Conservation (phyloP, 2,113 vertebrate species). For the Plestiodon gilberti region DNA sequence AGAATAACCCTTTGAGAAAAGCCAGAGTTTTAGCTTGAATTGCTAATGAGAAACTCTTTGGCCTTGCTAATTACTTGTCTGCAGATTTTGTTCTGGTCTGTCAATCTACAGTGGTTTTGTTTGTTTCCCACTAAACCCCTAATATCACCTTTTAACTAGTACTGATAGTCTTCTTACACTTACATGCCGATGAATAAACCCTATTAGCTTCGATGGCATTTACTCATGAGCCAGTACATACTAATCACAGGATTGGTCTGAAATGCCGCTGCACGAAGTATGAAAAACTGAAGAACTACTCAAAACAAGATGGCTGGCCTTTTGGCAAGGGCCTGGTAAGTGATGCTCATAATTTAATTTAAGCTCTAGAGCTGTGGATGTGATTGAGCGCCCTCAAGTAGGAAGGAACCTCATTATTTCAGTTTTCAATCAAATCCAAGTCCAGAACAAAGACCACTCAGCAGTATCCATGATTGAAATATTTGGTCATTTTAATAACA, state of each 20-base stretch:
- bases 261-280: conserved; percentile 31
- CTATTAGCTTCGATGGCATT: background rate
- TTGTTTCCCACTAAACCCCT: background rate
- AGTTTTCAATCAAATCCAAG: conserved; percentile 61
- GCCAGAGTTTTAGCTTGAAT: background rate
- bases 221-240: background rate
- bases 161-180: background rate
- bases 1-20: background rate
- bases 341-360: conserved; percentile 39
- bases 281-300: conserved; percentile 45
- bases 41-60: conserved; percentile 28
- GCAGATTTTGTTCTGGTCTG: conserved; percentile 35
- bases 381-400: conserved; percentile 59
- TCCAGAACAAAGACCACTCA: conserved; percentile 55
- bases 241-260: conserved; percentile 26
- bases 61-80: conserved; percentile 36
- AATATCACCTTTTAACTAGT: conserved; percentile 23
- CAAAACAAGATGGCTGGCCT: conserved; percentile 27
- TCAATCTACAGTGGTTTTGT: background rate
- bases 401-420: conserved; percentile 62
- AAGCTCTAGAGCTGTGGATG: background rate
- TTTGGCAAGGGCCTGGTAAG: conserved; percentile 37
- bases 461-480: conserved; percentile 60
- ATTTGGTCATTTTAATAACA: conserved; percentile 69
- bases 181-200: background rate